Evolutionary conservation across 2,113 vertebrate genomes (phyloP), one percentile per base, ranked within the genome.

Genomic region (Atlantisia rogersi): DNA sequence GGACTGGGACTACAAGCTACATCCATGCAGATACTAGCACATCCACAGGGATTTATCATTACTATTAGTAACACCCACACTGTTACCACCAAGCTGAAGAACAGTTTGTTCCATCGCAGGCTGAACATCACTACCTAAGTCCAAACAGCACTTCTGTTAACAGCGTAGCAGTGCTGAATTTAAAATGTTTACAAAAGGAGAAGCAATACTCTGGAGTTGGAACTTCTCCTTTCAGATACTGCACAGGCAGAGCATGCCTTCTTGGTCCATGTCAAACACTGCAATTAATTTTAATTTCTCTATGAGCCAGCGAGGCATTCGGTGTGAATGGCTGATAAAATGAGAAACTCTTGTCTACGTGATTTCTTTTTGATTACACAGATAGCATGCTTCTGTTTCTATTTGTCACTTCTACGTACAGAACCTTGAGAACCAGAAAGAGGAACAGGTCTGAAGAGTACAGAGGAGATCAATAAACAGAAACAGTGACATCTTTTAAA

Each of bases 21-120:
- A 39, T 67, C 44, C 31, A 5, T 14, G 15, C 2, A 32, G 29
- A 32, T 37, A 12, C 37, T 35, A 24, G 6, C 10, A 10, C 12
- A 32, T n/a, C 37, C 32, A 0, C 0, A 35, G 37, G 62, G 39
- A 13, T 14, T 71, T 69, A 32, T 20, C 11, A 4, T 9, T 8
- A 3, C 3, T 16, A 2, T 26, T 11, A 60, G 15, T 26, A 64
- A 2, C 52, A 28, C 5, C 5, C 1, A 46, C 11, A 62, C 9
- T 24, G 0, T 7, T 4, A 63, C 69, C 71, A 21, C 50, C 1
- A 8, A 29, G 73, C 81, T 53, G 62, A 83, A 79, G 62, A 83
- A 79, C 79, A 40, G 15, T 52, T 39, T 77, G 31, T 55, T 32
- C 46, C 35, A 5, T 0, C 12, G 35, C 14, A 60, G 37, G 7